phyloP scores from a whole-genome alignment of 2,113 vertebrate genomes.

The Oncorhynchus kisutch region DNA sequence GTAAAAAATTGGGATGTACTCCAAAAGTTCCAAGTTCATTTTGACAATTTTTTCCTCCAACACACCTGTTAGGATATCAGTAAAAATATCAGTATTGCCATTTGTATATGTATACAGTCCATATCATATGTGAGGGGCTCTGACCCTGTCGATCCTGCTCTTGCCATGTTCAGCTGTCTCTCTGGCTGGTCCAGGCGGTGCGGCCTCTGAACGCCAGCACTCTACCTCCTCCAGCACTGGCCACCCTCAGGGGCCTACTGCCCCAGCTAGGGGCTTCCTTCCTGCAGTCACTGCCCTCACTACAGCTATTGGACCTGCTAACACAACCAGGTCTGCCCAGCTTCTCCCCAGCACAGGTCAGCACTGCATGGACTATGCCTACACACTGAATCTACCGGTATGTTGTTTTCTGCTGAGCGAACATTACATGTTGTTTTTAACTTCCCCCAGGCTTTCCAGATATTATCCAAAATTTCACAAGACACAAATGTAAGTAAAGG shows the following conservation, averaged over 20 bases:
- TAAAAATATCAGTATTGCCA: no score
- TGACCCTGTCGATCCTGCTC: background rate
- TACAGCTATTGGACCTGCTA: slow-evolving; percentile 76
- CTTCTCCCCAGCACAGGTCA: slow-evolving; percentile 80
- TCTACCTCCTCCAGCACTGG: slow-evolving; percentile 66
- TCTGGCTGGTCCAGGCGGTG: slow-evolving; percentile 75
- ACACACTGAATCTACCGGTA: background rate
- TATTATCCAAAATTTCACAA: slow-evolving; percentile 74
- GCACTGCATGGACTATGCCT: background rate
- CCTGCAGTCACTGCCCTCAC: slow-evolving; percentile 72
- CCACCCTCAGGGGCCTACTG: slow-evolving; percentile 73
- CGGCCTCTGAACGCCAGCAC: slow-evolving; percentile 69
- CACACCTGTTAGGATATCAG: background rate
- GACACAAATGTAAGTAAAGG: slow-evolving; percentile 75
- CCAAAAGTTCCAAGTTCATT: background rate
- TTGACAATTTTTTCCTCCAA: background rate
- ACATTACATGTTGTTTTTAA: background rate
- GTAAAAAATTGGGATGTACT: background rate
- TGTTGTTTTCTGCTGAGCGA: background rate
- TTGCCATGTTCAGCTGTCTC: slow-evolving; percentile 72
- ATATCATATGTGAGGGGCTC: background rate
- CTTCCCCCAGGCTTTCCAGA: slow-evolving; percentile 75
- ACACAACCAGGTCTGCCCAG: slow-evolving; percentile 66
- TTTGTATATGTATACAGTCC: background rate
- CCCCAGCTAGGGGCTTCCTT: slow-evolving; percentile 80